These are phyloP conservation scores for Agrilus biguttatus DNA, from an alignment of 2,888 invertebrate genomes.

Conservation along the genomic window DNA sequence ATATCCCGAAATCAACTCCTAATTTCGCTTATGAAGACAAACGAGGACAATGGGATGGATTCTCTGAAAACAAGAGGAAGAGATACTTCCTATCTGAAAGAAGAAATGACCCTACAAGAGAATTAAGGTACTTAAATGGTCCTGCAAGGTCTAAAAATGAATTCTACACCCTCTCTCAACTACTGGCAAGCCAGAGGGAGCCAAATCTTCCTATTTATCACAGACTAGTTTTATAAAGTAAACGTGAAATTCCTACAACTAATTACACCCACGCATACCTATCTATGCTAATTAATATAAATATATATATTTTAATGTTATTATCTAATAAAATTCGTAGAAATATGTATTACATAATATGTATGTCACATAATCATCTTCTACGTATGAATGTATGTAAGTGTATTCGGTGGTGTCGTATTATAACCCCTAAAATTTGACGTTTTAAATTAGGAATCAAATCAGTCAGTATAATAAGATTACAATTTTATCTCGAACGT, in stretches of 20 bases:
- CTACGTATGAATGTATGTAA: too few relatives aligned
- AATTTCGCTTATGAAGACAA: slow-evolving; percentile 21
- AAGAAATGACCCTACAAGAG: slow-evolving; percentile 28
- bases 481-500: too few relatives aligned
- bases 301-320: neutral
- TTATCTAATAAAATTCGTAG: neutral
- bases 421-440: too few relatives aligned
- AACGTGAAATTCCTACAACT: neutral
- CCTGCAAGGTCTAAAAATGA: slow-evolving; percentile 33
- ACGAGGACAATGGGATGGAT: slow-evolving; percentile 15
- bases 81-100: slow-evolving; percentile 49
- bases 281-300: neutral
- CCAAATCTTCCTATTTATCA: slow-evolving; percentile 45
- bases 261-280: neutral
- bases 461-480: too few relatives aligned
- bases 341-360: too few relatives aligned
- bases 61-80: slow-evolving; percentile 28
- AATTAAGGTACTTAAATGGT: slow-evolving; percentile 26
- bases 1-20: slow-evolving; percentile 4
- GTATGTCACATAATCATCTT: too few relatives aligned
- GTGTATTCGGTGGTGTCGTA: too few relatives aligned
- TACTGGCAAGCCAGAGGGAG: slow-evolving; percentile 35
- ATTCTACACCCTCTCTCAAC: slow-evolving; percentile 43
- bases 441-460: too few relatives aligned
- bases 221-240: slow-evolving; percentile 43